Conservation (phyloP, 2,797 vertebrate genomes). For the Sylvia borin region DNA sequence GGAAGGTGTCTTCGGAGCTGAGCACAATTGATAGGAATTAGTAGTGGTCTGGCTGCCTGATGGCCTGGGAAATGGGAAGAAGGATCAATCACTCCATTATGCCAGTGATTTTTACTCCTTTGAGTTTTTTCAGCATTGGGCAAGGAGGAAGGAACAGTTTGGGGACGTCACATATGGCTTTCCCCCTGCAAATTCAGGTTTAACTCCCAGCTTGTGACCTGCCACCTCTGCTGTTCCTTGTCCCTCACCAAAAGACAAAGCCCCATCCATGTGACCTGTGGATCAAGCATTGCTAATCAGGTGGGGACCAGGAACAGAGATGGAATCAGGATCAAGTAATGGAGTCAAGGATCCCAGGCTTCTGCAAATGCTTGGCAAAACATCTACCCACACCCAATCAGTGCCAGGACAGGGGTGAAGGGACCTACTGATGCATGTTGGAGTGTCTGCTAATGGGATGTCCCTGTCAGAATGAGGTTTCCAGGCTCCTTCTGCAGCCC, state of each 20-base stretch:
- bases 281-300: background rate
- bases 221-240: background rate
- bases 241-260: background rate
- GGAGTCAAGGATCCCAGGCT: background rate
- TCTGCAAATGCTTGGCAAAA: background rate
- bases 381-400: background rate
- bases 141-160: background rate
- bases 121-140: background rate
- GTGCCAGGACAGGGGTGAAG: background rate
- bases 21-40: background rate
- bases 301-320: background rate
- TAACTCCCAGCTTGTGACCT: background rate
- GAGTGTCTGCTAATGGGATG: background rate
- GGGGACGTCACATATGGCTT: background rate
- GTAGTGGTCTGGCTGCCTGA: background rate
- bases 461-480: background rate
- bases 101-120: background rate
- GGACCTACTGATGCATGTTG: background rate
- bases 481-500: background rate
- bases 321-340: background rate
- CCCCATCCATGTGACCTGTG: too few species aligned
- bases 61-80: background rate
- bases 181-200: background rate
- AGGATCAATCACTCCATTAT: background rate
- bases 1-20: background rate